Evolutionary conservation across 2,888 invertebrate species (phyloP), one percentile per base, ranked within the genome.

Genomic region (Scrobipalpa costella): DNA sequence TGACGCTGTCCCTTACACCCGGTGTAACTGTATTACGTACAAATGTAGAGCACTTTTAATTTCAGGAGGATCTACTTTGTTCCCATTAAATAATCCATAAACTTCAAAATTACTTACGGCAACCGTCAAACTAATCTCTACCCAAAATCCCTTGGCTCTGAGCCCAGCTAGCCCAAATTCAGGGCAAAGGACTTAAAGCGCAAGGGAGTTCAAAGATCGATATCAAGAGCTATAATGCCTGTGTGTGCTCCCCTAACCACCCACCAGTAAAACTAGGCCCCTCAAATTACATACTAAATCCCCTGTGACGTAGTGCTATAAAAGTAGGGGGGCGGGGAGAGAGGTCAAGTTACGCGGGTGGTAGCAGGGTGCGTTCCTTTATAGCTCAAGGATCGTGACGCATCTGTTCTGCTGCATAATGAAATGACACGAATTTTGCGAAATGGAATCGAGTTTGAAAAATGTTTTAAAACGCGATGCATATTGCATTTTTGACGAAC

Each of bases 201-300:
- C 85, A 79, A 84, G 90, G 88, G 90, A 88, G 83, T 77, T 72
- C 84, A 83, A 83, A 90, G 89, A 90, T 90, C 90, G 88, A 90
- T 90, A 90, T 87, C 86, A 83, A 85, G 81, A 83, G 84, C 81
- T n/a, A n/a, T 81, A 77, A 80, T 84, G 85, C 83, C 84, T 80
- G 83, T 86, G 85, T 84, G 82, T 83, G 81, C 77, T 77, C 84
- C 85, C 84, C 86, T 73, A 75, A 73, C 77, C 72, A 72, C 72
- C 68, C 68, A 72, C 86, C 88, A 84, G 77, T 78, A 67, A 72
- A 76, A 63, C 63, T 63, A 74, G 89, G 82, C 72, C 88, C 79
- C 79, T 79, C 77, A 55, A 75, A 79, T 80, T 82, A 74, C 75
- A 75, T 75, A 78, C 74, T 70, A 76, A 80, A 76, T 78, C 80